A percentile compares a stretch with the other conserved stretches of the same genome.
phyloP scores from a whole-genome alignment of 2,113 vertebrate genomes.

The Pagrus major region DNA sequence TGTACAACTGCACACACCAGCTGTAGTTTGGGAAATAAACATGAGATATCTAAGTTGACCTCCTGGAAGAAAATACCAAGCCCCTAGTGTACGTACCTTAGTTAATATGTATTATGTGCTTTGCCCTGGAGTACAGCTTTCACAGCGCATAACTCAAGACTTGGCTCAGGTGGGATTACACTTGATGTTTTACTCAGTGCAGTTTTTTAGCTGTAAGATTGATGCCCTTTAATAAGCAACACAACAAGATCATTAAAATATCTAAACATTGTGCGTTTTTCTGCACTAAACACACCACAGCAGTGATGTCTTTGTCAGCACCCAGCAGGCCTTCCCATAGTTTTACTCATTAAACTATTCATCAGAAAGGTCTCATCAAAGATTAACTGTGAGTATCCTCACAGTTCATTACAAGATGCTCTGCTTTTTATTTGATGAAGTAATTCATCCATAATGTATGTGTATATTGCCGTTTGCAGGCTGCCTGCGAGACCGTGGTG shows the following conservation, averaged over 20 bases:
- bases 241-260: slow-evolving; percentile 18
- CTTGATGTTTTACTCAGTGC: slow-evolving; percentile 23
- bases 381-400: slow-evolving; percentile 76
- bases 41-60: slow-evolving; percentile 32
- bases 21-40: slow-evolving; percentile 61
- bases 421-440: slow-evolving; percentile 80
- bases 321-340: slow-evolving; percentile 48
- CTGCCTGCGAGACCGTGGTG: slow-evolving; percentile 55
- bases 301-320: slow-evolving; percentile 60
- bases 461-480: slow-evolving; percentile 68
- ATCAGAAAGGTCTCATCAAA: slow-evolving; percentile 80
- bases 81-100: slow-evolving; percentile 17
- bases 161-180: slow-evolving; percentile 26
- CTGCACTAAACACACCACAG: slow-evolving; percentile 33
- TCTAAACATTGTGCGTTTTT: slow-evolving; percentile 27
- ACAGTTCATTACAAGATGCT: slow-evolving; percentile 77
- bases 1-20: slow-evolving; percentile 56
- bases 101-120: slow-evolving; percentile 25
- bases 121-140: slow-evolving; percentile 18
- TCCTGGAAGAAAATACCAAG: slow-evolving; percentile 27
- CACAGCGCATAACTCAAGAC: slow-evolving; percentile 22
- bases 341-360: slow-evolving; percentile 76
- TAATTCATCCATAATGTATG: slow-evolving; percentile 83
- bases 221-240: slow-evolving; percentile 61
- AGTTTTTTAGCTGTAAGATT: slow-evolving; percentile 30